Conservation (phyloP, 92 coral and sea anemone species). For the Siderastrea siderea region DNA sequence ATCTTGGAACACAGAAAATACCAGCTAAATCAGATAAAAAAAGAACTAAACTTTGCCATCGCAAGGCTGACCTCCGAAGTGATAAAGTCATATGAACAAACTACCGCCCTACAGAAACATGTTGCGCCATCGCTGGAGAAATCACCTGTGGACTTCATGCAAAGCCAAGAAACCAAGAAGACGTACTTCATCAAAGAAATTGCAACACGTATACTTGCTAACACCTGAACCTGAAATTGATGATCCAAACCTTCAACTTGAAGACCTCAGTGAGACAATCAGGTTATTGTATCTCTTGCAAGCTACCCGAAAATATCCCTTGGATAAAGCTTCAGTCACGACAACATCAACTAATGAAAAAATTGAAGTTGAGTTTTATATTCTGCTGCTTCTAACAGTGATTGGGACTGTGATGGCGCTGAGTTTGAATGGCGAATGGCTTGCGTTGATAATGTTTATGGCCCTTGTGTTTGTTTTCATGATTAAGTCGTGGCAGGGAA, state of each 20-base stretch:
- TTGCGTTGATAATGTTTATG: conserved; percentile 20
- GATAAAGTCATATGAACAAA: conserved; percentile 73
- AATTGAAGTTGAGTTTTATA: conserved; percentile 5
- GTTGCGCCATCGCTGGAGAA: conserved; percentile 19
- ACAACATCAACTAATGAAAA: no score
- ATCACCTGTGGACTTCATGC: conserved; percentile 40
- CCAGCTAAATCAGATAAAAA: conserved; percentile 39
- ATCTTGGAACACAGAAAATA: conserved; percentile 27
- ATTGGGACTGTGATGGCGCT: not conserved
- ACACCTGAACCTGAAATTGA: not conserved
- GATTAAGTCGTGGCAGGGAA: conserved; percentile 17
- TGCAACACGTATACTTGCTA: conserved; percentile 20
- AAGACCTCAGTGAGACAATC: conserved; percentile 24
- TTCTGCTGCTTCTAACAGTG: not conserved
- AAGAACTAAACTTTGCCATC: conserved; percentile 68
- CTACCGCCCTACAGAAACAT: conserved; percentile 34
- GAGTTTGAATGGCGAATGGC: conserved; percentile 31
- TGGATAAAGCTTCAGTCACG: conserved; percentile 6
- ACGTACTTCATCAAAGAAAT: conserved; percentile 73
- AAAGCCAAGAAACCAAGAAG: conserved; percentile 73
- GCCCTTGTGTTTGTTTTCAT: conserved; percentile 7
- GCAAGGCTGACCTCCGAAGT: conserved; percentile 68
- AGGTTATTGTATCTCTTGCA: conserved; percentile 19
- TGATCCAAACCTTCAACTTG: not conserved
- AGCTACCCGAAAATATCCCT: not conserved